Base-by-base conservation (phyloP, 2,888 invertebrate species). In the Tuta absoluta region DNA sequence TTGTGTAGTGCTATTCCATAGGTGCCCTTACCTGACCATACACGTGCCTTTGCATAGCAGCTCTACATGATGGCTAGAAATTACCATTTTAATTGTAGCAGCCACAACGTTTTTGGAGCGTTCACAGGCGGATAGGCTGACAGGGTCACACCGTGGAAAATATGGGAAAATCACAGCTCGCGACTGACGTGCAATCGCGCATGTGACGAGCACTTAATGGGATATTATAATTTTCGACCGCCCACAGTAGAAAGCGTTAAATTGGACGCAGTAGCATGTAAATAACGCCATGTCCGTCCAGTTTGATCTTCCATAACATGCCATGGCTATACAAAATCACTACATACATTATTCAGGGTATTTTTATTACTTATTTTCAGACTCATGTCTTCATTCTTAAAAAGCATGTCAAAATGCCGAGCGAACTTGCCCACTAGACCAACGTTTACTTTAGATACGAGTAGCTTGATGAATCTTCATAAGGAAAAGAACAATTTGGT, bases 41-140 rank as follows among this genome's bases (percentile, higher is more conserved):
- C 53, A 65, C 38, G 58, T 19, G 58, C 19, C 14, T 24, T 21
- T n/a, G 24, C 45, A 60, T 21, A 56, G 4, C 51, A 24, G 23
- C 33, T 56, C n/a, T 56, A 53, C 23, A 14, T 53, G 23, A 23
- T 53, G 8, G 41, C 41, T 12, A 45, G 60, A 79, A 81, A 87
- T 87, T 87, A 84, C 77, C 87, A 87, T 87, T 85, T 87, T 85
- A 85, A 87, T 87, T 84, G 84, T 82, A 69, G 73, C 73, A 75
- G 79, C 77, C 79, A 77, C 69, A 76, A 69, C 73, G 75, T 78
- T 83, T 82, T 81, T 69, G 80, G 77, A 69, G 72, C 73, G 74
- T 68, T 71, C 70, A 75, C 72, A 66, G 66, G 60, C 68, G 64
- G 59, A 65, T 72, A 69, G 70, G 64, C 58, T 67, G 66, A 72